Base-by-base conservation (phyloP, 2,888 invertebrate genomes). In the Luffia ferchaultella region DNA sequence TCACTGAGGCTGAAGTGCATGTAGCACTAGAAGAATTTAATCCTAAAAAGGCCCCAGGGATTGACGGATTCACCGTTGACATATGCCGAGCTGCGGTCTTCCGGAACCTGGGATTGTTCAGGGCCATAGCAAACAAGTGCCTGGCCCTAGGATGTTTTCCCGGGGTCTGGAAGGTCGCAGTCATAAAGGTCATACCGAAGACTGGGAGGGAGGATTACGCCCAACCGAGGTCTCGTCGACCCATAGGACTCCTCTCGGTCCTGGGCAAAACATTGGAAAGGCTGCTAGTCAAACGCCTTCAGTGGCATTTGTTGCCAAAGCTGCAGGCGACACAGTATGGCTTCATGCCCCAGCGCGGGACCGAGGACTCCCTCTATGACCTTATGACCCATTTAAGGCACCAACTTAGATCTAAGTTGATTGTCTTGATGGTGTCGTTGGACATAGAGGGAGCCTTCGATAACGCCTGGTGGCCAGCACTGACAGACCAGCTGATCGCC, bases 401-500 rank as follows among this genome's bases (percentile, higher is more conserved):
- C 7, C 41, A 46, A 17, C 17, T 49, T 1, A 30, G 43, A 1
- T 16, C 20, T 12, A 49, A 51, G 16, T 52, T 52, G 43, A 43
- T 55, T 2, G 51, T 51, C 12, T 40, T 46, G 16, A 5, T 52
- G 30, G 48, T 52, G 16, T 52, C 48, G 2, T 20, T 52, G n/a
- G 52, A 52, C 20, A 52, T 53, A 49, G 51, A 51, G 48, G 46
- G 51, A 15, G 59, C 58, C 15, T 59, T 59, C 20, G 58, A 59
- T 52, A 52, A 53, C 48, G 57, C 58, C 3, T 59, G 55, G 57
- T 58, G 57, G 58, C 58, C 57, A 5, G 18, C 20, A 2, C 55
- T 58, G 1, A 49, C 53, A 12, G 12, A n/a, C 1, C 43, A 42
- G 16, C 43, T 42, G 43, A 5, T 42, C 16, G 16, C n/a, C n/a